These are phyloP conservation scores for Pseudococcus jackbeardsleyi DNA, from an alignment of 2,888 invertebrate genomes.

Conservation along the genomic window DNA sequence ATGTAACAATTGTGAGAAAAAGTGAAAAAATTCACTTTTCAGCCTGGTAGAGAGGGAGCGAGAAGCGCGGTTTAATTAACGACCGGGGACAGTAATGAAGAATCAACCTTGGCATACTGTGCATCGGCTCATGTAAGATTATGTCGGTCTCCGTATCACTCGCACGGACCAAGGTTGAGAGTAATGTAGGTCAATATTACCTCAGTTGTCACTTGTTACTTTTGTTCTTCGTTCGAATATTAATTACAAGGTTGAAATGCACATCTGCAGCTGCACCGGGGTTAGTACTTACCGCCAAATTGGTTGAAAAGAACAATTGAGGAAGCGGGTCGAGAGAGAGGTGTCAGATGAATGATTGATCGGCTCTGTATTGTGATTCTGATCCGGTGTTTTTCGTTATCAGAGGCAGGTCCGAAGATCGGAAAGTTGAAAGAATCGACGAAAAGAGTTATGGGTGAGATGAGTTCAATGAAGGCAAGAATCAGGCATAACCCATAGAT, in stretches of 20 bases:
- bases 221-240: conserved; percentile 11
- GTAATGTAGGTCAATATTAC: conserved; percentile 54
- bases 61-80: conserved; percentile 23
- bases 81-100: conserved; percentile 47
- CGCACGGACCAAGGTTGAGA: conserved; percentile 33
- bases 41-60: not conserved
- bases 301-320: no score
- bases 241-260: conserved; percentile 38
- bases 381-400: no score
- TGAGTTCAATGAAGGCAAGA: no score
- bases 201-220: conserved; percentile 52
- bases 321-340: no score
- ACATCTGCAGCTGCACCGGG: not conserved
- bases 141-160: conserved; percentile 52
- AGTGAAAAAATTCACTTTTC: conserved; percentile 49
- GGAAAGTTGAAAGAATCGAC: no score
- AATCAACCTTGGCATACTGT: conserved; percentile 54
- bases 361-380: no score
- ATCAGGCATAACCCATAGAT: no score
- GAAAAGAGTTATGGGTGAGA: no score
- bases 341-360: not conserved
- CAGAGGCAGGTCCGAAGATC: no score
- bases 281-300: not conserved
- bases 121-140: conserved; percentile 52
- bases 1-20: conserved; percentile 40